Evolutionary conservation across 2,888 invertebrate genomes (phyloP), one percentile per base, ranked within the genome.

Genomic region (Rotaria sp.): DNA sequence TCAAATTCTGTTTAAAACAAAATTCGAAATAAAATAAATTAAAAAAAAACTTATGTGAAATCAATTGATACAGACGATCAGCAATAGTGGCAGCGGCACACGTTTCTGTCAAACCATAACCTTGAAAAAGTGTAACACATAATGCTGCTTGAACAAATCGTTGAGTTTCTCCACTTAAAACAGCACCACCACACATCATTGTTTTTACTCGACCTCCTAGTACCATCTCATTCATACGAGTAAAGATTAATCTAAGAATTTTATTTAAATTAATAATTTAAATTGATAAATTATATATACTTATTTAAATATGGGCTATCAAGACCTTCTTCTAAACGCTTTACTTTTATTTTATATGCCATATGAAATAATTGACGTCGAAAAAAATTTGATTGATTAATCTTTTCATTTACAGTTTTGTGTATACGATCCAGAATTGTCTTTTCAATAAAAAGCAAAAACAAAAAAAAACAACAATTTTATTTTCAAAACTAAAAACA

Each of bases 91-190:
- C 97, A 89, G 96, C 95, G 1, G 97, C 96, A 88, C 95, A 95
- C 30, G 97, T 96, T 93, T 99, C 98, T 0, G 98, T 99, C 87
- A 98, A 93, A 2, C 98, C 98, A 92, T 98, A 98, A 85, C 97
- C 98, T 90, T 96, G 96, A 87, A 95, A 94, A 84, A 98, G 94
- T 87, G 94, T 94, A 87, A 95, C 94, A 91, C 97, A 96, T 88
- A 98, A 93, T 90, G 96, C 96, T 87, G 95, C 94, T 91, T 95
- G 94, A 89, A 96, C 95, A 92, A 97, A 96, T 90, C 95, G 94
- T 91, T 98, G 97, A 24, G 97, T 97, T 91, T 97, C 97, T 0
- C 96, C 94, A 13, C 96, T 95, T 38, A 99, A 93, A 0, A 98
- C 98, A 45, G 99, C 98, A 87, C 98, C 97, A 87, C 99, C 99